A percentile compares a stretch with the other conserved stretches of the same genome.
These are phyloP conservation scores for Brachionus asplanchnoidis DNA, from an alignment of 1,140 invertebrate genomes.

Conservation along the genomic window DNA sequence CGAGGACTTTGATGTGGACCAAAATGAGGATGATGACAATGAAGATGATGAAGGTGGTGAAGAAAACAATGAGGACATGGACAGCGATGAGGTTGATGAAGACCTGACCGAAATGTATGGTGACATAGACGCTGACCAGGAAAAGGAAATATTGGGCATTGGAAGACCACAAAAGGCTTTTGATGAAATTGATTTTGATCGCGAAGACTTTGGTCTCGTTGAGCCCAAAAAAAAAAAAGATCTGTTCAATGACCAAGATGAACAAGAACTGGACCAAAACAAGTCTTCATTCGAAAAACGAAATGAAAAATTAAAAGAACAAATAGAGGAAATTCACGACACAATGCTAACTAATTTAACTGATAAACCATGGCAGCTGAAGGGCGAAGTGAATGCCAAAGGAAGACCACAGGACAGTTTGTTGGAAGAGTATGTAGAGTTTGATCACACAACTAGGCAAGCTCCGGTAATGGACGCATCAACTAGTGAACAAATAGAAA, in stretches of 20 bases:
- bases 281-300: conserved; percentile 19
- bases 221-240: neutral
- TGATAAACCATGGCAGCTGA: conserved; percentile 85
- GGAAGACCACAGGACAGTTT: conserved; percentile 82
- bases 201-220: conserved; percentile 34
- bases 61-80: neutral
- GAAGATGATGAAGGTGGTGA: neutral
- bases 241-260: neutral
- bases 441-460: conserved; percentile 71
- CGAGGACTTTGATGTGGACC: conserved; percentile 29
- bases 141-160: conserved; percentile 35
- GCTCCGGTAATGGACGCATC: conserved; percentile 85
- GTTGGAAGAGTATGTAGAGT: conserved; percentile 81
- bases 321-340: conserved; percentile 74
- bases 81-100: conserved; percentile 20
- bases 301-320: conserved; percentile 45
- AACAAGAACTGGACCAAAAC: neutral
- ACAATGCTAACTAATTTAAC: conserved; percentile 60
- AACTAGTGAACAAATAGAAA: conserved; percentile 77
- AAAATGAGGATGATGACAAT: neutral
- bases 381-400: conserved; percentile 75
- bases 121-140: neutral
- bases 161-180: neutral
- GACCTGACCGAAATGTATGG: neutral
- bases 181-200: conserved; percentile 39